Conservation (phyloP, 2,113 vertebrate genomes). For the Canis aureus region DNA sequence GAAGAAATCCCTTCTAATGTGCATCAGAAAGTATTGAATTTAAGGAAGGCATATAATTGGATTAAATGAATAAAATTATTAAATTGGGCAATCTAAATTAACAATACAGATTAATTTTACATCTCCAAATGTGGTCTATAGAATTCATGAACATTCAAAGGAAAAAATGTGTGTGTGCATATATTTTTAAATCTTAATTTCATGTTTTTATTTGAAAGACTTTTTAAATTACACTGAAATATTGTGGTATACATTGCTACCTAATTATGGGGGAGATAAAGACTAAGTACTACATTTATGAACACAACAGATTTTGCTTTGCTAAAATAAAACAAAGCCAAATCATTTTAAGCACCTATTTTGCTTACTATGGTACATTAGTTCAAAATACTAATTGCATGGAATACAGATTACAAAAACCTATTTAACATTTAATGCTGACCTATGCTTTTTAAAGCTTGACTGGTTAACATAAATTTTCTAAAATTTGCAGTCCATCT, state of each 20-base stretch:
- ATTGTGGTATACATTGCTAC: background rate
- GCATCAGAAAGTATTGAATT: background rate
- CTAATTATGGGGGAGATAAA: slow-evolving; percentile 43
- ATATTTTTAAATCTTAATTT: background rate
- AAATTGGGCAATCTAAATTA: slow-evolving; percentile 4
- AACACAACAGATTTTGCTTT: slow-evolving; percentile 44
- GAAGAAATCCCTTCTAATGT: background rate
- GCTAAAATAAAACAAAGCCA: slow-evolving; percentile 52
- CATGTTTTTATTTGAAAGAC: background rate
- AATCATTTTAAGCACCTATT: slow-evolving; percentile 34
- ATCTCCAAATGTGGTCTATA: background rate
- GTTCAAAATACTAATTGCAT: slow-evolving; percentile 68
- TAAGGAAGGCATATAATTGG: background rate
- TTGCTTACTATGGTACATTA: slow-evolving; percentile 65
- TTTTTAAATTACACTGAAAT: slow-evolving; percentile 32
- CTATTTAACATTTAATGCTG: slow-evolving; percentile 68
- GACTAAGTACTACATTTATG: slow-evolving; percentile 30
- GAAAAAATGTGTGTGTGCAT: background rate
- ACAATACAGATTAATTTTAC: background rate
- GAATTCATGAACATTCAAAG: background rate
- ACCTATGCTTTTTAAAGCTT: slow-evolving; percentile 66
- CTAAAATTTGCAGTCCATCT: slow-evolving; percentile 50
- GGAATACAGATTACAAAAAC: slow-evolving; percentile 38
- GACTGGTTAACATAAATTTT: slow-evolving; percentile 66
- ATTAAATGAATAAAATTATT: slow-evolving; percentile 9